Base-by-base conservation (phyloP, 2,797 vertebrate genomes). In the Tympanoctomys barrerae region DNA sequence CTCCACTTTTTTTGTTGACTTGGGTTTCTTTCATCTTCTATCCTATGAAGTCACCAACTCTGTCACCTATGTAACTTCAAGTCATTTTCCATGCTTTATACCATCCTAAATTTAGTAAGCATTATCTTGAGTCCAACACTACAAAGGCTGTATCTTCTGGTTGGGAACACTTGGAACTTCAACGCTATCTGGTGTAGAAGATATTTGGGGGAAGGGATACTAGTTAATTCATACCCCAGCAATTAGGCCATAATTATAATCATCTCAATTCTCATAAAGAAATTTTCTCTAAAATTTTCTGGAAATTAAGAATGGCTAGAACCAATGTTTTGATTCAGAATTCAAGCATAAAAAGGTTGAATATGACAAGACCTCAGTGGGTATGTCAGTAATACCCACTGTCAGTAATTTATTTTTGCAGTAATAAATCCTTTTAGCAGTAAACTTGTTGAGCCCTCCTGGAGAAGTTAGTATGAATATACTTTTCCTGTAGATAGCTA, bases 371-470 rank as follows among this genome's bases (percentile, higher is more conserved):
- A 89, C 64, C 68, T 91, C 57, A 87, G 28, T 24, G 66, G 4
- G 81, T 94, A 12, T 95, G 6, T 52, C 95, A n/a, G n/a, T n/a
- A n/a, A n/a, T n/a, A n/a, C n/a, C n/a, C n/a, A n/a, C n/a, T n/a
- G n/a, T n/a, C n/a, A n/a, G n/a, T n/a, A n/a, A n/a, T n/a, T n/a
- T n/a, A 96, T 92, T 59, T 79, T 64, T 90, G 61, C 31, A 78
- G 28, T 78, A 96, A 93, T 16, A 54, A 61, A 61, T 70, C 79
- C 28, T 93, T 96, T 89, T 36, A 93, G 97, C 97, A 54, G 77
- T 86, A 6, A 94, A 70, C 62, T 13, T 91, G 12, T 28, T 24
- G 31, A 70, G 24, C 31, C 57, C 0, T 39, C 26, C 16, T 31
- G 33, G 94, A 94, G 10, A 96, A 82, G 7, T 3, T 78, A 89